phyloP scores from a whole-genome alignment of 2,797 vertebrate species.

The Takifugu ocellatus region DNA sequence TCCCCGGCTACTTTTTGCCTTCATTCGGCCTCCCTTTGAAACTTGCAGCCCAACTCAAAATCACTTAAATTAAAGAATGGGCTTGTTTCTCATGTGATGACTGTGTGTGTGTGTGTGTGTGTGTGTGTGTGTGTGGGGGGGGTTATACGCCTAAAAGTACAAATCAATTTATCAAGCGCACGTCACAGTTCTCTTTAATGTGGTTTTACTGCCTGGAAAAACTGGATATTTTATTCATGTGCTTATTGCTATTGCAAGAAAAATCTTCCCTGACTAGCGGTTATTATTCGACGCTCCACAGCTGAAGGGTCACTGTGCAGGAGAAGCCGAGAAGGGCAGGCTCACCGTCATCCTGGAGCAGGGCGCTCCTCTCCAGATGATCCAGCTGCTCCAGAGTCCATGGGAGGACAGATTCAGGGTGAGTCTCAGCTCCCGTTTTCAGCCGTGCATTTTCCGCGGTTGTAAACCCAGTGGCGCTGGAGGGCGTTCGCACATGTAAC shows the following conservation, averaged over 20 bases:
- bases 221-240: no score
- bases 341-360: conserved; percentile 86
- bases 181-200: neutral
- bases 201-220: neutral
- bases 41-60: conserved; percentile 40
- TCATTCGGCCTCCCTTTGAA: conserved; percentile 52
- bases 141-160: no score
- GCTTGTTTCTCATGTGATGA: conserved; percentile 23
- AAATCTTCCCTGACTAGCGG: conserved; percentile 12
- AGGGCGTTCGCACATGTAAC: neutral
- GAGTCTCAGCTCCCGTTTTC: conserved; percentile 44
- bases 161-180: neutral
- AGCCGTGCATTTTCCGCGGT: conserved; percentile 2
- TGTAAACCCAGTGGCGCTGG: neutral
- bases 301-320: conserved; percentile 85
- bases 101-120: no score
- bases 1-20: conserved; percentile 43
- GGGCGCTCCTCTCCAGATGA: conserved; percentile 89
- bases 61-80: neutral
- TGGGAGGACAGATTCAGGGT: conserved; percentile 96
- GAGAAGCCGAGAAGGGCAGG: conserved; percentile 63
- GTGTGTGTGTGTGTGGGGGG: no score
- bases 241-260: no score
- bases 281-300: conserved; percentile 49
- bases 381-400: conserved; percentile 91